Conservation (phyloP, 1,140 invertebrate species). For the Cotesia vestalis region DNA sequence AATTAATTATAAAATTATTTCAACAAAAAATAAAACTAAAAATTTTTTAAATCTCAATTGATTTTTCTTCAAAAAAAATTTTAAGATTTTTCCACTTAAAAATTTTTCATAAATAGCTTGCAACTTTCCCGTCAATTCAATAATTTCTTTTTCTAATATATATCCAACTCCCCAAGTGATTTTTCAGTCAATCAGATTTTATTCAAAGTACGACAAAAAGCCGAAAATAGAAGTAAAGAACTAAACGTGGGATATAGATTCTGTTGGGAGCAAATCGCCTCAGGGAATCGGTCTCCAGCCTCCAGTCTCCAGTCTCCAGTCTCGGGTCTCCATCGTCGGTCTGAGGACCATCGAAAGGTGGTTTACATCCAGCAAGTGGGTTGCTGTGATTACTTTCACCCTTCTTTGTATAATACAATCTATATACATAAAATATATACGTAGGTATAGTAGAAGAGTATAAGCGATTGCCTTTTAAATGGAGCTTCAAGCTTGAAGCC, state of each 20-base stretch:
- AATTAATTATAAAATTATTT: no score
- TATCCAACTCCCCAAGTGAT: background rate
- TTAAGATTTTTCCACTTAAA: no score
- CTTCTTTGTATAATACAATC: slow-evolving; percentile 6
- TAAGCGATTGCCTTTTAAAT: slow-evolving; percentile 15
- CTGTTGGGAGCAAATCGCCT: background rate
- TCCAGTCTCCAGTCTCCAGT: no score
- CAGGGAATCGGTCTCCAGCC: slow-evolving; percentile 4
- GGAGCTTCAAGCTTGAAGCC: background rate
- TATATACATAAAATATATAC: no score
- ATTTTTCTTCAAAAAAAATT: no score
- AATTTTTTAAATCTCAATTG: no score
- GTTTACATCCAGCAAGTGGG: slow-evolving; percentile 10
- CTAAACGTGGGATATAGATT: slow-evolving; percentile 10
- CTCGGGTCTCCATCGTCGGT: background rate
- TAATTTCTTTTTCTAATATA: background rate
- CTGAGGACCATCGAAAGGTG: slow-evolving; percentile 19
- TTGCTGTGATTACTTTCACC: slow-evolving; percentile 14
- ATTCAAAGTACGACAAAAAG: background rate
- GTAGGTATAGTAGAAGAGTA: background rate
- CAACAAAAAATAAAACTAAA: no score
- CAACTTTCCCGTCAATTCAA: background rate
- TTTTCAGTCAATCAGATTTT: background rate
- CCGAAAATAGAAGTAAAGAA: background rate
- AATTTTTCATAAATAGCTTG: background rate